phyloP scores from a whole-genome alignment of 2,797 vertebrate genomes.

The Molossus alvarezi region DNA sequence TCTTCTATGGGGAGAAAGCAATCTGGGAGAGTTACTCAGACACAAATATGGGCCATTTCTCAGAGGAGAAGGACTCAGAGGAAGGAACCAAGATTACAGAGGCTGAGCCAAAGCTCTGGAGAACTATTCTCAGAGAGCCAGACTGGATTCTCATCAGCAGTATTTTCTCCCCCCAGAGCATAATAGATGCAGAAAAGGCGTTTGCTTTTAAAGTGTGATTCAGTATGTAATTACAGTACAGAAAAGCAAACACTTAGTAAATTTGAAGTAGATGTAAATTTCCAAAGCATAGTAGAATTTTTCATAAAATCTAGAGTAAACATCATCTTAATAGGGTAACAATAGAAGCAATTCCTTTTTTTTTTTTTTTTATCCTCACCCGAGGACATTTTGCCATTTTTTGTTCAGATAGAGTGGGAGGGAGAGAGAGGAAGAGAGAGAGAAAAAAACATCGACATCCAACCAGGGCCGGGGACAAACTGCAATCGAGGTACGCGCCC shows the following conservation, averaged over 20 bases:
- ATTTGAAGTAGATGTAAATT: neutral
- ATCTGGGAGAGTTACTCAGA: neutral
- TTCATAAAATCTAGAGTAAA: neutral
- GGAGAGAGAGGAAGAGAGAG: too few species aligned
- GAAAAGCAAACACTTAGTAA: conserved; percentile 11
- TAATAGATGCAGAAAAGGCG: neutral
- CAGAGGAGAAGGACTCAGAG: neutral
- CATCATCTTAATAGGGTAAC: neutral
- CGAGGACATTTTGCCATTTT: too few species aligned
- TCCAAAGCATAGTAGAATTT: neutral
- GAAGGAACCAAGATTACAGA: neutral
- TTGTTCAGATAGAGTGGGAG: too few species aligned
- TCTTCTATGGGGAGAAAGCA: neutral
- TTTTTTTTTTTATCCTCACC: too few species aligned
- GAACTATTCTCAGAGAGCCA: neutral
- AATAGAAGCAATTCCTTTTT: neutral
- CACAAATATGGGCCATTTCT: conserved; percentile 2
- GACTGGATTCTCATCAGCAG: neutral
- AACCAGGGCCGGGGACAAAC: too few species aligned
- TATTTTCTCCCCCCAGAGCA: neutral
- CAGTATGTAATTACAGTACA: neutral
- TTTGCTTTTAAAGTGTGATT: neutral
- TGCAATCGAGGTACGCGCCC: too few species aligned
- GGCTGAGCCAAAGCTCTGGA: neutral
- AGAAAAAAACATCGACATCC: too few species aligned